These are phyloP conservation scores for Apodemia zela DNA, from an alignment of 2,888 invertebrate genomes.

Conservation along the genomic window DNA sequence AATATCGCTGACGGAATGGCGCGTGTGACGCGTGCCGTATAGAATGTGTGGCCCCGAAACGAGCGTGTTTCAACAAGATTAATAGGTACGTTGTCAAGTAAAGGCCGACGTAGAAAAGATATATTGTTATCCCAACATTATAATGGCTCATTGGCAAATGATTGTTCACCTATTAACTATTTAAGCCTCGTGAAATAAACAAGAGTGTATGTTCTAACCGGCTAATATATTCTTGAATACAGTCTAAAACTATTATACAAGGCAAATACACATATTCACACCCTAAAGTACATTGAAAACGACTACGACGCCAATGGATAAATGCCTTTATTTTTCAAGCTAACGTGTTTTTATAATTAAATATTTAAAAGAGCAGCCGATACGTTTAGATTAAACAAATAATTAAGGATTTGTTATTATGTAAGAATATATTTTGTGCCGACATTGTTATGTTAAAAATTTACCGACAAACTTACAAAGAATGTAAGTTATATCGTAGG, in stretches of 20 bases:
- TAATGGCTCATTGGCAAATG: slow-evolving; percentile 25
- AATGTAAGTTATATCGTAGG: too few species aligned
- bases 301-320: too few species aligned
- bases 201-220: background rate
- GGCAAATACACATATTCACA: background rate
- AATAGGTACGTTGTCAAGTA: slow-evolving; percentile 23
- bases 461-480: too few species aligned
- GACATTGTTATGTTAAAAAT: too few species aligned
- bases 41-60: slow-evolving; percentile 43
- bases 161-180: slow-evolving; percentile 16
- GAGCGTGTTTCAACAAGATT: slow-evolving; percentile 31
- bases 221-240: background rate
- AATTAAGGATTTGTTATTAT: too few species aligned
- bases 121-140: slow-evolving; percentile 20
- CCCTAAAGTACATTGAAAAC: too few species aligned
- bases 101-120: slow-evolving; percentile 18
- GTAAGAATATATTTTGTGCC: too few species aligned
- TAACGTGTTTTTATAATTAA: too few species aligned
- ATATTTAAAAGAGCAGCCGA: too few species aligned
- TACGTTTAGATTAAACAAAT: too few species aligned
- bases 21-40: slow-evolving; percentile 69
- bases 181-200: background rate
- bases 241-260: too few species aligned
- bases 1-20: slow-evolving; percentile 78
- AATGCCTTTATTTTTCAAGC: too few species aligned